Evolutionary conservation across 1,140 invertebrate species (phyloP).

Genomic region (Nomia melanderi): DNA sequence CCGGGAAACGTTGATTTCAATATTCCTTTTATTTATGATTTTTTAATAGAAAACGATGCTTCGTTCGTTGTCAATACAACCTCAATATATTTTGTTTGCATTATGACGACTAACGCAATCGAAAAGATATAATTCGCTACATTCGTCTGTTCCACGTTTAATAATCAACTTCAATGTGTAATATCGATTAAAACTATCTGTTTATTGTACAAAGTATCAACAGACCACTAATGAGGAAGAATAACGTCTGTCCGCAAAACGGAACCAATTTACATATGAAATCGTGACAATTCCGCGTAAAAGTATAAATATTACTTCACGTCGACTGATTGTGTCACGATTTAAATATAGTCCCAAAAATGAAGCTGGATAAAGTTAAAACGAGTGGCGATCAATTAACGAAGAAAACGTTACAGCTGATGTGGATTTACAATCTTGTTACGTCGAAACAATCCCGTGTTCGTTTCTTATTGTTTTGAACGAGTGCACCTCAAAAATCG

Average conservation of each 20-base stretch:
- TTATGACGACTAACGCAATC: constrained; percentile 6
- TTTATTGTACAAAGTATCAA: constrained; percentile 32
- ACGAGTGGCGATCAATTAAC: background rate
- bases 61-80: constrained; percentile 16
- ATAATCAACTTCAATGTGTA: constrained; percentile 2
- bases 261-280: constrained; percentile 30
- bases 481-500: background rate
- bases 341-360: background rate
- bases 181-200: constrained; percentile 21
- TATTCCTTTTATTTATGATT: constrained; percentile 37
- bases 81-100: background rate
- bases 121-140: background rate
- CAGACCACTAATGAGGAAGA: constrained; percentile 3
- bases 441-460: background rate
- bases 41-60: constrained; percentile 49
- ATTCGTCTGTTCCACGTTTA: background rate
- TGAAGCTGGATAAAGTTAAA: background rate
- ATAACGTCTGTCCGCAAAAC: constrained; percentile 8
- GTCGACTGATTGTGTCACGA: background rate
- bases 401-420: background rate
- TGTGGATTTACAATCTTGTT: background rate
- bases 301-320: background rate
- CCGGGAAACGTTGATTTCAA: background rate
- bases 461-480: background rate
- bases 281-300: constrained; percentile 1